Evolutionary conservation across 1,140 invertebrate species (phyloP), one percentile per base, ranked within the genome.

Genomic region (Holotrichia oblita): DNA sequence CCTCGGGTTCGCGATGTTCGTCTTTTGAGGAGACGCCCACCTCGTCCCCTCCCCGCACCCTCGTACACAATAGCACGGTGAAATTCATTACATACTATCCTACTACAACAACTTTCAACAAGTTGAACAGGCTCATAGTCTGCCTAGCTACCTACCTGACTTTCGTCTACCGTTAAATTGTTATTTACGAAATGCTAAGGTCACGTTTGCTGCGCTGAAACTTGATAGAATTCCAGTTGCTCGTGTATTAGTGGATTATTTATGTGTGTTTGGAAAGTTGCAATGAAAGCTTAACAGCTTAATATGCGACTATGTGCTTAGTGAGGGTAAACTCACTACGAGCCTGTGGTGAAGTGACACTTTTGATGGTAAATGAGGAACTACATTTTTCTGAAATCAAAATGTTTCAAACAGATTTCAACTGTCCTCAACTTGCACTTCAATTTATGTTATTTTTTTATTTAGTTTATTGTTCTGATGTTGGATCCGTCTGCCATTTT

Each of bases 261-360:
- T 55, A 55, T 55, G 48, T 55, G n/a, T n/a, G n/a, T 55, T 55
- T 55, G 14, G 48, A 55, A 17, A 55, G 48, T 55, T 55, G 48
- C 14, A n/a, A n/a, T n/a, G n/a, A n/a, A n/a, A n/a, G n/a, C n/a
- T n/a, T n/a, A n/a, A n/a, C n/a, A 55, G 48, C 48, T 14, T 55
- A 17, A 55, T 17, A 4, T 17, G 17, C 48, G 17, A 55, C 12
- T 55, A 55, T 17, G 48, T 34, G 27, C 27, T 34, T 34, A 34
- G 27, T 34, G 27, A 34, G 27, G 27, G 4, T 34, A 34, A 34
- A 34, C 4, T 34, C 27, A 2, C 4, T 34, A 34, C 27, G 4
- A 34, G 4, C 4, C 2, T 34, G 27, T 34, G 27, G 27, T 34
- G 4, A 34, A 34, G 2, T 1, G 27, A 34, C 2, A 34, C 27